Percentiles rank a stretch among this genome's conserved stretches.
Conservation (phyloP, 2,888 invertebrate species). For the Priocnemis perturbator region DNA sequence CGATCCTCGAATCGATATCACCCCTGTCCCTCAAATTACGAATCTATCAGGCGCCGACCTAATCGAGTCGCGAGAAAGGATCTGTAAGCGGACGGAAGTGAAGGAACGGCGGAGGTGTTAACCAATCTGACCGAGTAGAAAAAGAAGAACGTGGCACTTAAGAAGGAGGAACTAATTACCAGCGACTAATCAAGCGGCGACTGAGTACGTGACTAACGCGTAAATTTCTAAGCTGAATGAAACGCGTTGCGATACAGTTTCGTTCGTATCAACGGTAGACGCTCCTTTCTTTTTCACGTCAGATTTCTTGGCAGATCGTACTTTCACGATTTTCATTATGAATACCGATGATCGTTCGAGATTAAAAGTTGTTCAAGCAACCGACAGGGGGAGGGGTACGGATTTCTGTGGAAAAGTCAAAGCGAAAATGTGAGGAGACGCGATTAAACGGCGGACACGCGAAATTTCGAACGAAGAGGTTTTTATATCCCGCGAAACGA, state of each 20-base stretch:
- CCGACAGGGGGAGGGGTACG: background rate
- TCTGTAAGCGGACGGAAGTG: no score
- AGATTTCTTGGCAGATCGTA: conserved; percentile 5
- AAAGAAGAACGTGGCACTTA: conserved; percentile 8
- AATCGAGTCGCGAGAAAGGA: background rate
- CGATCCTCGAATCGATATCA: background rate
- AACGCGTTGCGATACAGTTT: conserved; percentile 42
- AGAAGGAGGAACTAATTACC: conserved; percentile 39
- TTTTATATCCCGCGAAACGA: background rate
- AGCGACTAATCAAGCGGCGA: conserved; percentile 24
- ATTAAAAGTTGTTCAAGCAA: no score
- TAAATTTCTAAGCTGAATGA: conserved; percentile 32
- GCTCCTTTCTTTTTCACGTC: conserved; percentile 21
- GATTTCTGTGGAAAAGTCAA: conserved; percentile 1
- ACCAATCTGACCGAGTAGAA: background rate
- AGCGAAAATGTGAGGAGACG: conserved; percentile 12
- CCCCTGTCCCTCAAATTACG: background rate
- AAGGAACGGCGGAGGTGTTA: no score
- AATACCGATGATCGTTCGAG: no score
- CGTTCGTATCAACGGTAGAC: conserved; percentile 48
- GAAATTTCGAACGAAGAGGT: background rate
- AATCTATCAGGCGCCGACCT: background rate
- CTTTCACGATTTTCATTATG: no score
- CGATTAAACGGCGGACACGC: conserved; percentile 1
- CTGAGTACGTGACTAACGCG: conserved; percentile 11